phyloP scores from a whole-genome alignment of 1,140 invertebrate species.

The Rhopalosiphum maidis region DNA sequence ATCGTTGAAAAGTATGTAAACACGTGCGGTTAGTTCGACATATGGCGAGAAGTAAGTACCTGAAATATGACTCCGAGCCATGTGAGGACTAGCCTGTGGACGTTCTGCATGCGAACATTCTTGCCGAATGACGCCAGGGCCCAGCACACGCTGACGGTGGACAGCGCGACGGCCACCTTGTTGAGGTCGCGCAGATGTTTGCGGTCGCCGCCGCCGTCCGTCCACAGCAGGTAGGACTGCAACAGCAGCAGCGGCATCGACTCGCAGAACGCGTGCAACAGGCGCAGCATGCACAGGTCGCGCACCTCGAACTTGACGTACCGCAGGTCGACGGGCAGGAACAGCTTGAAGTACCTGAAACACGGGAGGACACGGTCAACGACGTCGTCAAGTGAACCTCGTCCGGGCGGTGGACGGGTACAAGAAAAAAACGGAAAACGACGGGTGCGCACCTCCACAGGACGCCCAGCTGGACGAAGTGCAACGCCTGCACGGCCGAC shows the following conservation, averaged over 20 bases:
- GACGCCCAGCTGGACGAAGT: slow-evolving; percentile 81
- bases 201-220: slow-evolving; percentile 55
- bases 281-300: slow-evolving; percentile 77
- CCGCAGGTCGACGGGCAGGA: slow-evolving; percentile 83
- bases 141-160: slow-evolving; percentile 87
- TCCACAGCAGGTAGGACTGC: slow-evolving; percentile 77
- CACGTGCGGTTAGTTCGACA: background rate
- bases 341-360: slow-evolving; percentile 79
- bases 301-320: slow-evolving; percentile 81
- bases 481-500: slow-evolving; percentile 69
- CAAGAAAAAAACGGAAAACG: no score
- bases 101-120: slow-evolving; percentile 79
- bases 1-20: background rate
- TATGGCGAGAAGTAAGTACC: slow-evolving; percentile 61
- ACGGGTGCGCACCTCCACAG: slow-evolving; percentile 68
- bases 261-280: slow-evolving; percentile 87
- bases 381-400: no score
- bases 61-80: slow-evolving; percentile 89
- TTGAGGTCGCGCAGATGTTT: slow-evolving; percentile 77
- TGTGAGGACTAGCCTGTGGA: slow-evolving; percentile 83
- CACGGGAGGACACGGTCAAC: no score
- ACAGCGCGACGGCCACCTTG: slow-evolving; percentile 80
- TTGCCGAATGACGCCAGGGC: slow-evolving; percentile 89
- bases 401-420: background rate
- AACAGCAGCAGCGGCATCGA: slow-evolving; percentile 86